Conservation (phyloP, 1,140 invertebrate species). For the Sitobion miscanthi region DNA sequence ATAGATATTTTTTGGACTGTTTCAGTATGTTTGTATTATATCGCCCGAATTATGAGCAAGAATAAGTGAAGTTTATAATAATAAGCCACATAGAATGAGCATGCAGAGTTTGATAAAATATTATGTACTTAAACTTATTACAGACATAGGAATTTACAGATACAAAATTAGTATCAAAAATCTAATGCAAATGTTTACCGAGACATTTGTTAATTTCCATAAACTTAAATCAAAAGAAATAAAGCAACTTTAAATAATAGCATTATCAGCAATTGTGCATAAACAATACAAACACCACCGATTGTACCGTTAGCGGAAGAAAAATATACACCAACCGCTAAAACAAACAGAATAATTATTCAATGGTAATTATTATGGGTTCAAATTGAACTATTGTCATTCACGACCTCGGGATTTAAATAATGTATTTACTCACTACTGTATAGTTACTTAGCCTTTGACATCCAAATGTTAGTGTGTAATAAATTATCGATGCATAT, state of each 20-base stretch:
- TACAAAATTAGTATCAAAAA: background rate
- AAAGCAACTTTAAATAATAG: background rate
- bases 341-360: conserved; percentile 14
- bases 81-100: too few relatives aligned
- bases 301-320: background rate
- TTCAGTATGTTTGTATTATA: too few relatives aligned
- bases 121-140: too few relatives aligned
- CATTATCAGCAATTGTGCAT: background rate
- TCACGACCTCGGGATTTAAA: background rate
- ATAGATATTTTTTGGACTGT: too few relatives aligned
- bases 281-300: background rate
- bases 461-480: background rate
- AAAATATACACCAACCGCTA: background rate
- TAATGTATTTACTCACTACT: background rate
- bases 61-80: too few relatives aligned
- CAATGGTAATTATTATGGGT: conserved; percentile 14
- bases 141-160: background rate
- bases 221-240: background rate
- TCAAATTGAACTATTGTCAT: conserved; percentile 20
- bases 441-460: background rate
- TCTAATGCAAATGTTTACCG: background rate
- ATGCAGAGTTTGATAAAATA: too few relatives aligned
- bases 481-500: background rate
- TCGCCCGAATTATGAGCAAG: too few relatives aligned
- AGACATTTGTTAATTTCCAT: background rate